Percentiles rank a stretch among this genome's conserved stretches.
Evolutionary conservation across 1,140 invertebrate genomes (phyloP).

Genomic region (Lucilia cuprina): DNA sequence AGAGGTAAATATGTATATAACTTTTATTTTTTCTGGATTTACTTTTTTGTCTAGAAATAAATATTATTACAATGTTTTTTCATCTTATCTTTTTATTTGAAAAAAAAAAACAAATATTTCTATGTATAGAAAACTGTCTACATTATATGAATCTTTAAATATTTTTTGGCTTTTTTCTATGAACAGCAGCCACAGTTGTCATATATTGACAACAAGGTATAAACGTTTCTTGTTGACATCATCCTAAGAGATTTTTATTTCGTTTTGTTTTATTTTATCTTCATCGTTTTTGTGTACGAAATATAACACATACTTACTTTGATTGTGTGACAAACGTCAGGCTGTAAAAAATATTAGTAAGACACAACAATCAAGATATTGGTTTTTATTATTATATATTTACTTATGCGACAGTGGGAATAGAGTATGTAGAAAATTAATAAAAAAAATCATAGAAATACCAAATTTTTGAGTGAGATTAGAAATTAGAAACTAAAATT

Average conservation of each 20-base stretch:
- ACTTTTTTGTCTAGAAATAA: neutral
- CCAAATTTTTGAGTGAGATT: no score
- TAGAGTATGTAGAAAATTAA: neutral
- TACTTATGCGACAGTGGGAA: neutral
- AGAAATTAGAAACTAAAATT: no score
- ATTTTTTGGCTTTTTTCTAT: neutral
- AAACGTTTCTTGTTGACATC: conserved; percentile 20
- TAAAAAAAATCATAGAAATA: neutral
- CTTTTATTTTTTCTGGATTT: neutral
- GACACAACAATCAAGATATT: neutral
- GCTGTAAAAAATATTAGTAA: neutral
- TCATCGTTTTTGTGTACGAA: neutral
- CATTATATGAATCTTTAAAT: neutral
- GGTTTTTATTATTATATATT: neutral
- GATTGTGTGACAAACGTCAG: neutral
- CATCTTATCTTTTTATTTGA: neutral
- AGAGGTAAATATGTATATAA: neutral
- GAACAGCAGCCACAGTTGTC: conserved; percentile 29
- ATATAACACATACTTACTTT: neutral
- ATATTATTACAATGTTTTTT: neutral
- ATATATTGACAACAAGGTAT: conserved; percentile 39
- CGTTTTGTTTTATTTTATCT: neutral
- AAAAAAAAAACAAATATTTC: no score
- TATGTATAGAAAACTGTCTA: neutral
- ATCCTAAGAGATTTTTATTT: conserved; percentile 37